A percentile compares a stretch with the other conserved stretches of the same genome.
Conservation (phyloP, 2,888 invertebrate species). For the Allophyes oxyacanthae region DNA sequence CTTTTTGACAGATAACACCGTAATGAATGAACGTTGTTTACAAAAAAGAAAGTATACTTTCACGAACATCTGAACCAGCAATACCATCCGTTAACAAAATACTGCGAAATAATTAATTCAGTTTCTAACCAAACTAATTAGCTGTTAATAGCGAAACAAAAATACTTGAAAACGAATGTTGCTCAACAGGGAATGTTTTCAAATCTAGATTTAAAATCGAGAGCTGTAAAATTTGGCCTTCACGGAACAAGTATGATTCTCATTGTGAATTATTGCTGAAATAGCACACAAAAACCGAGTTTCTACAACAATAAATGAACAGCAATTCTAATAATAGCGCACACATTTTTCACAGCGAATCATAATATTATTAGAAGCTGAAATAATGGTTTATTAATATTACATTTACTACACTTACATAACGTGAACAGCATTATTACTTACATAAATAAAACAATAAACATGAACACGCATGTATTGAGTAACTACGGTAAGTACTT, state of each 20-base stretch:
- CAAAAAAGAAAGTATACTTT: slow-evolving; percentile 78
- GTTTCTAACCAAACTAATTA: slow-evolving; percentile 46
- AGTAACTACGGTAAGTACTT: slow-evolving; percentile 36
- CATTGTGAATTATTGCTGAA: slow-evolving; percentile 39
- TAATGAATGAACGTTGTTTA: slow-evolving; percentile 69
- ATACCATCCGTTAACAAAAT: slow-evolving; percentile 56
- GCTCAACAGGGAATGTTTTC: slow-evolving; percentile 31
- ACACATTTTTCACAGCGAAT: slow-evolving; percentile 18
- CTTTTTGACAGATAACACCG: slow-evolving; percentile 59
- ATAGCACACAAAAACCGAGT: slow-evolving; percentile 29
- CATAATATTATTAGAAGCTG: slow-evolving; percentile 28
- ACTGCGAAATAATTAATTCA: slow-evolving; percentile 52
- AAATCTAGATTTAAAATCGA: slow-evolving; percentile 52
- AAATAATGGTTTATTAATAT: slow-evolving; percentile 36
- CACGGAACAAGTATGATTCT: slow-evolving; percentile 54
- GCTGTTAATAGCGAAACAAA: slow-evolving; percentile 17
- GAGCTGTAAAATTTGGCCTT: slow-evolving; percentile 62
- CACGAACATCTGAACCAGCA: slow-evolving; percentile 67
- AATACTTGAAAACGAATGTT: slow-evolving; percentile 34
- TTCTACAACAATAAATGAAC: slow-evolving; percentile 28
- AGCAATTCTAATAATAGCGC: slow-evolving; percentile 8
- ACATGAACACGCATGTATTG: slow-evolving; percentile 33
- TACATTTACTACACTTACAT: slow-evolving; percentile 27
- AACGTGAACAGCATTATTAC: slow-evolving; percentile 24
- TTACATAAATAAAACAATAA: slow-evolving; percentile 52